These are phyloP conservation scores for Pinctada fucata DNA, from an alignment of 2,888 invertebrate genomes.

Conservation along the genomic window DNA sequence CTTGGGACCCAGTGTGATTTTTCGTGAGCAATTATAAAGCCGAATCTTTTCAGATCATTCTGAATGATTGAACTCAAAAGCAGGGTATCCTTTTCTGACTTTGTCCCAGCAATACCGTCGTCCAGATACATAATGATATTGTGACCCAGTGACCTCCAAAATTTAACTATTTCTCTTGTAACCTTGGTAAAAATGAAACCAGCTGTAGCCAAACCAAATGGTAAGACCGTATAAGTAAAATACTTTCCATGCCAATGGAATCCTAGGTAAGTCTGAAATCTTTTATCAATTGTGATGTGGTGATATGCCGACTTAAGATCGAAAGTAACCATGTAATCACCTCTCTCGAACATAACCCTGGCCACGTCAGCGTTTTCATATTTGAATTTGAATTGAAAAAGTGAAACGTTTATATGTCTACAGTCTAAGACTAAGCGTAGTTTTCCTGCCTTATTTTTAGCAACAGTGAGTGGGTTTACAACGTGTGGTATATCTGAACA, in stretches of 20 bases:
- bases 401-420: constrained; percentile 35
- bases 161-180: constrained; percentile 27
- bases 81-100: too few species aligned
- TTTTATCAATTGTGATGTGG: constrained; percentile 12
- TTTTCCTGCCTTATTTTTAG: constrained; percentile 29
- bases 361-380: constrained; percentile 34
- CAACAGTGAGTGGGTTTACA: constrained; percentile 38
- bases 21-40: constrained; percentile 45
- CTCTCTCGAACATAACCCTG: constrained; percentile 14
- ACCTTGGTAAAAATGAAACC: constrained; percentile 46
- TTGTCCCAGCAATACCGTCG: too few species aligned
- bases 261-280: constrained; percentile 9
- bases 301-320: constrained; percentile 31
- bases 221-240: constrained; percentile 44
- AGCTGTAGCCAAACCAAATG: constrained; percentile 42
- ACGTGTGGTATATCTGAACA: constrained; percentile 15
- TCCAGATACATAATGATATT: too few species aligned
- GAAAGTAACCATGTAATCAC: constrained; percentile 22
- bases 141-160: constrained; percentile 30
- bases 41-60: too few species aligned
- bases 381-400: constrained; percentile 36
- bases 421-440: constrained; percentile 33
- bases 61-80: too few species aligned
- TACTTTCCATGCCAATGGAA: constrained; percentile 21
- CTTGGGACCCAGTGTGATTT: constrained; percentile 44